Percentiles rank a stretch among this genome's conserved stretches.
Evolutionary conservation across 1,140 invertebrate species (phyloP).

Genomic region (Macrobrachium nipponense): DNA sequence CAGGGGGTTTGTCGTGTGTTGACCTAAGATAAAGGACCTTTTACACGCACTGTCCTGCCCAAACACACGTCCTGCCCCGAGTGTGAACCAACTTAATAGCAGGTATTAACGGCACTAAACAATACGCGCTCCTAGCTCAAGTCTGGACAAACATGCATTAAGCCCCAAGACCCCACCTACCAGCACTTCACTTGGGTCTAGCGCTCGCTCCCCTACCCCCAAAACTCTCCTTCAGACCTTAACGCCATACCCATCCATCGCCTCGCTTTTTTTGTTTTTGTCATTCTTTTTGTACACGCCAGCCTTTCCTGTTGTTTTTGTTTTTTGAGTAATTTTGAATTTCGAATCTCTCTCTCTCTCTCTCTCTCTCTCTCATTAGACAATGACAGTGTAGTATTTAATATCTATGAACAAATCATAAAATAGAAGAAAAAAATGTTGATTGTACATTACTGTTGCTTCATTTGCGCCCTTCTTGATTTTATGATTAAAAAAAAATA

Average conservation of each 20-base stretch:
- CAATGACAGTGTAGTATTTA: too few species aligned
- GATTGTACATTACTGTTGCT: too few species aligned
- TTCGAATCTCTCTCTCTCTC: background rate
- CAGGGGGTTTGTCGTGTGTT: constrained; percentile 56
- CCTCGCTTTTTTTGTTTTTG: background rate
- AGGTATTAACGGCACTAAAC: constrained; percentile 62
- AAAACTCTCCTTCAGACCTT: background rate
- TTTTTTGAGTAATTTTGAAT: background rate
- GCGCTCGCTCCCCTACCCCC: constrained; percentile 14
- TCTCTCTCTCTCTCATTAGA: background rate
- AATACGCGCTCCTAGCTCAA: constrained; percentile 59
- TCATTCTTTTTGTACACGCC: background rate
- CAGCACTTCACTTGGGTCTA: background rate
- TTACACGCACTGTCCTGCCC: constrained; percentile 62
- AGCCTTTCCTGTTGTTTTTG: too few species aligned
- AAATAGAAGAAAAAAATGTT: too few species aligned
- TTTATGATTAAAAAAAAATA: too few species aligned
- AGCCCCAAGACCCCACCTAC: background rate
- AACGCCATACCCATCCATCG: background rate
- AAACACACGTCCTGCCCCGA: constrained; percentile 56
- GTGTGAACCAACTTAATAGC: constrained; percentile 62
- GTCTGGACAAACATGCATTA: constrained; percentile 62
- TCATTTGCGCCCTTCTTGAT: too few species aligned
- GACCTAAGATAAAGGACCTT: constrained; percentile 63
- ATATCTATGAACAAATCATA: too few species aligned